A percentile compares a stretch with the other conserved stretches of the same genome.
Conservation (phyloP, 2,888 invertebrate genomes). For the Vannuccia rotundouncinata region DNA sequence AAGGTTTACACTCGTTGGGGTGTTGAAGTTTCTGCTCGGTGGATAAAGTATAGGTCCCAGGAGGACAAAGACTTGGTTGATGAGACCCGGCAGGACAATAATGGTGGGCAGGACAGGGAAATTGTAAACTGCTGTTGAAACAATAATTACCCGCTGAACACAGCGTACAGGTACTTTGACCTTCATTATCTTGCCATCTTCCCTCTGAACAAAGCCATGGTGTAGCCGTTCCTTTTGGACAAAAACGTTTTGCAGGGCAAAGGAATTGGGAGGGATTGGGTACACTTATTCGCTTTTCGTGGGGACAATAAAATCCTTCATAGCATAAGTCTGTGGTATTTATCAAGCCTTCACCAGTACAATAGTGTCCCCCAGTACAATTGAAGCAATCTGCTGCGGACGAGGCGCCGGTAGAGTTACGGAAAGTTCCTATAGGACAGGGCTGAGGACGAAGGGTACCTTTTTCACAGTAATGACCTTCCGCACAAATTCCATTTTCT, state of each 20-base stretch:
- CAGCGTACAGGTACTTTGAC: neutral
- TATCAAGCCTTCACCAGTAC: neutral
- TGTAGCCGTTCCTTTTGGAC: slow-evolving; percentile 46
- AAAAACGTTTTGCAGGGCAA: slow-evolving; percentile 51
- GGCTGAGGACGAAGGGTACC: neutral
- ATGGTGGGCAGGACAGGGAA: slow-evolving; percentile 49
- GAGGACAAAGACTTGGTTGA: slow-evolving; percentile 46
- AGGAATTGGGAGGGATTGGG: neutral
- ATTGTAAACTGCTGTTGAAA: neutral
- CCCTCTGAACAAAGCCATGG: slow-evolving; percentile 40
- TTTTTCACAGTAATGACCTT: neutral
- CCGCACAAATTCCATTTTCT: slow-evolving; percentile 45
- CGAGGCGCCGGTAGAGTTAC: neutral
- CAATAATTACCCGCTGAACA: slow-evolving; percentile 6
- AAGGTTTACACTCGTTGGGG: neutral
- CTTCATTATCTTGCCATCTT: neutral
- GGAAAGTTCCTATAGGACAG: neutral
- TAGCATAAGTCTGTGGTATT: slow-evolving; percentile 44
- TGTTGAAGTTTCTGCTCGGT: neutral
- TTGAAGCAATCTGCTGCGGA: neutral
- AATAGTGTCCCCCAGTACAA: neutral
- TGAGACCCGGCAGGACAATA: slow-evolving; percentile 48
- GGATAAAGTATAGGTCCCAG: slow-evolving; percentile 46
- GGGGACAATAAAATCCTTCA: slow-evolving; percentile 43
- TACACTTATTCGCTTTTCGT: neutral